Evolutionary conservation across 2,888 invertebrate genomes (phyloP).

Genomic region (Mechanitis mazaeus): DNA sequence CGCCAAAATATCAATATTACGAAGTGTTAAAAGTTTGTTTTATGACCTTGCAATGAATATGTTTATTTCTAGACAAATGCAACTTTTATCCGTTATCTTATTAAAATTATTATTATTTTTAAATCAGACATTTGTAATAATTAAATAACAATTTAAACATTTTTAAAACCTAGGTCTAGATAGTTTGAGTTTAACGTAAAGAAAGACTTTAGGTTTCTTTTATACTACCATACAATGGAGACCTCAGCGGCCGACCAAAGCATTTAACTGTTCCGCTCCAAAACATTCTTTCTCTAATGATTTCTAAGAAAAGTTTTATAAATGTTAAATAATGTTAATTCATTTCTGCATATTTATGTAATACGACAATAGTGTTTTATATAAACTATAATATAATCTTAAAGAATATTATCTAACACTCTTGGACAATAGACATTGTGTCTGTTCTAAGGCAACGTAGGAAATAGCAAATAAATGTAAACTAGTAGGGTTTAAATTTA

Average conservation of each 20-base stretch:
- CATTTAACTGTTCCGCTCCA: slow-evolving; percentile 22
- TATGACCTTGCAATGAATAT: too few species aligned
- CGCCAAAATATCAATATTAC: too few species aligned
- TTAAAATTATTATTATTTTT: neutral
- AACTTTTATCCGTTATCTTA: too few species aligned
- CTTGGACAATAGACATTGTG: neutral
- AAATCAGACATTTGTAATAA: neutral
- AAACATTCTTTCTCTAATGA: slow-evolving; percentile 16
- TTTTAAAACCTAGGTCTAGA: slow-evolving; percentile 10
- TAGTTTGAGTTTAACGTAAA: slow-evolving; percentile 17
- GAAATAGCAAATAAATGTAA: slow-evolving; percentile 28
- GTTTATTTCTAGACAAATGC: too few species aligned
- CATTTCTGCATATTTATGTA: neutral
- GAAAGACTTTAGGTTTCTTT: slow-evolving; percentile 25
- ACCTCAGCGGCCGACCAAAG: slow-evolving; percentile 19
- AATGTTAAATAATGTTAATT: neutral
- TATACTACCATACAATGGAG: slow-evolving; percentile 21
- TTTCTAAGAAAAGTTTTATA: slow-evolving; percentile 12
- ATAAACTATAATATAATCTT: neutral
- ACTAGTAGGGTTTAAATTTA: slow-evolving; percentile 43
- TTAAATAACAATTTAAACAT: slow-evolving; percentile 4
- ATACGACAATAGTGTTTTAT: neutral
- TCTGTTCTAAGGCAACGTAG: neutral
- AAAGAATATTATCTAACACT: neutral
- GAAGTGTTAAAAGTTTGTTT: too few species aligned